phyloP scores from a whole-genome alignment of 2,888 invertebrate genomes.

The Encarsia formosa region DNA sequence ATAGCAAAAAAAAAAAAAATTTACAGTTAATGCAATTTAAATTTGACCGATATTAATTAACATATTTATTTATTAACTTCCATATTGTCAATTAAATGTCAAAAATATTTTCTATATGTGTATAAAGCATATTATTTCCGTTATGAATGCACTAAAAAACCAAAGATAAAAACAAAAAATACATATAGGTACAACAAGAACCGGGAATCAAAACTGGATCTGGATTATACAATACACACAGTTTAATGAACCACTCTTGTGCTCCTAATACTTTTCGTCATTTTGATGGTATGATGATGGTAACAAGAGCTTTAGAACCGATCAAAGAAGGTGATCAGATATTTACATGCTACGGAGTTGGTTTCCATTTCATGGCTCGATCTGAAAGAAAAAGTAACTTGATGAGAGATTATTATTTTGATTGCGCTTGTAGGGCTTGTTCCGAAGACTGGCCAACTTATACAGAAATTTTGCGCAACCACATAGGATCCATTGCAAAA shows the following conservation, averaged over 20 bases:
- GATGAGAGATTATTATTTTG: conserved; percentile 45
- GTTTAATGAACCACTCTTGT: conserved; percentile 48
- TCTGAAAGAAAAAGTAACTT: conserved; percentile 40
- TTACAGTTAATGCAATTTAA: not conserved
- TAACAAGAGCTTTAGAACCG: conserved; percentile 43
- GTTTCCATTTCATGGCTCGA: conserved; percentile 41
- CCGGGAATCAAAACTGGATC: conserved; percentile 45
- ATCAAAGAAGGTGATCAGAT: conserved; percentile 45
- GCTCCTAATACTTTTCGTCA: conserved; percentile 47
- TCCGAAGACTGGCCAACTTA: conserved; percentile 44
- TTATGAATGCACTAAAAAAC: no score
- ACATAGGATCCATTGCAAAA: conserved; percentile 42
- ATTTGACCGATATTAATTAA: no score
- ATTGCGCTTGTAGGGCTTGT: conserved; percentile 45
- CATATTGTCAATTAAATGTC: no score
- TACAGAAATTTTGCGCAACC: conserved; percentile 39
- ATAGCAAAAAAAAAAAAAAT: not conserved
- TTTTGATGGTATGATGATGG: conserved; percentile 46
- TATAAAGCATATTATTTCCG: no score
- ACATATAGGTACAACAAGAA: conserved; percentile 43
- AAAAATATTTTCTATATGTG: no score
- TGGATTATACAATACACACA: conserved; percentile 44
- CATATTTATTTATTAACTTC: no score
- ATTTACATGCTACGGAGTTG: conserved; percentile 47
- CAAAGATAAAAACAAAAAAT: not conserved